Base-by-base conservation (phyloP, 2,797 vertebrate species). In the Pseudochirops cupreus region DNA sequence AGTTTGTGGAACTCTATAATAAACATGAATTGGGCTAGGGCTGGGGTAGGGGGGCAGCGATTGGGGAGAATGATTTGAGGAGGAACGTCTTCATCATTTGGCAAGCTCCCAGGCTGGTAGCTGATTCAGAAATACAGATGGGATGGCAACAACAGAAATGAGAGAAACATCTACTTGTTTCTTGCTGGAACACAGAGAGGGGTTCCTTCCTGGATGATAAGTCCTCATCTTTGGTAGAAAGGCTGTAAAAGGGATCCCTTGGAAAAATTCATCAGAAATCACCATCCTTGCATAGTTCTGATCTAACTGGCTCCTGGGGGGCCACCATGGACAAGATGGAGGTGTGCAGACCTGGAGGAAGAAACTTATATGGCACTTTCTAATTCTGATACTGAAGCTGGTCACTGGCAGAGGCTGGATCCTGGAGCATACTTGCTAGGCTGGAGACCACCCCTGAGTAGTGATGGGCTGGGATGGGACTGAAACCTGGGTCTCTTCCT, bases 1-100 rank as follows among this genome's bases (percentile, higher is more conserved):
- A 96, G 95, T 97, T 98, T 98, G 98, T 98, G 98, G 92, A 97
- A 98, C 98, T 98, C 97, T 97, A 98, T 98, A 98, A 98, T 98
- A 97, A 98, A 98, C 96, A 98, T 92, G 95, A 94, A 97, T 98
- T 96, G 67, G 94, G 96, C 50, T 29, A 53, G 52, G 50, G 24
- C 24, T 52, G 89, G 50, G 24, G 3, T 1, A 53, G 87, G 89
- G 50, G 29, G 26, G 1, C 39, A 31, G 29, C 4, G 11, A 26
- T 26, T 89, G 82, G 82, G 18, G 39, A 50, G 6, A 33, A 33
- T 6, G 39, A 31, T 3, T 21, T 90, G 89, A 31, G 26, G 29
- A 53, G 89, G 10, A 26, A 53, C 89, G 53, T 10, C 96, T 94
- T 93, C 96, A 97, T 98, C 97, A 97, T 95, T 98, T 97, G 95